phyloP scores from a whole-genome alignment of 2,113 vertebrate species.

The Caloenas nicobarica region DNA sequence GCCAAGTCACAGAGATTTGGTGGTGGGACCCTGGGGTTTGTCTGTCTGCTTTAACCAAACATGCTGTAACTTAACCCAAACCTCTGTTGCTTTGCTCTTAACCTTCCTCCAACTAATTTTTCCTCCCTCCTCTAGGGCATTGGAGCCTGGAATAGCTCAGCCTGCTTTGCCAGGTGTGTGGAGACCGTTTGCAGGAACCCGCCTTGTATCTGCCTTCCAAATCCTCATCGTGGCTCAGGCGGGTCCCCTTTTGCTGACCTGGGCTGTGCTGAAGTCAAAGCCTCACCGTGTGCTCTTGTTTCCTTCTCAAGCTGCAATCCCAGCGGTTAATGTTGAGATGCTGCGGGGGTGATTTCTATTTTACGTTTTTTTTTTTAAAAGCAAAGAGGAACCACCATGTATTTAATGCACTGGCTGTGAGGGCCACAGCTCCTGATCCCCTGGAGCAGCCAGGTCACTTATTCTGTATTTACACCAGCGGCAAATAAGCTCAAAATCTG shows the following conservation, averaged over 20 bases:
- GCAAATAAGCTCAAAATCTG: not conserved
- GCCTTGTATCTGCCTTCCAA: not conserved
- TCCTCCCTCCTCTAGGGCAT: not conserved
- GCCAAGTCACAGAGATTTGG: not conserved
- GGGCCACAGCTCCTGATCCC: not conserved
- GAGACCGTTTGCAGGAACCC: not conserved
- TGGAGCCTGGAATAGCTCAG: not conserved
- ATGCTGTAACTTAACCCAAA: not conserved
- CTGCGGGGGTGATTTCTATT: not conserved
- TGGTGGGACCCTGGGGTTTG: not conserved
- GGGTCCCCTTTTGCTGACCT: not conserved
- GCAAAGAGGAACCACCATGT: rapidly evolving
- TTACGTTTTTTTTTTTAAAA: too few species aligned
- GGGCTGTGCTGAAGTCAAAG: not conserved
- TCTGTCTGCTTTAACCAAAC: not conserved
- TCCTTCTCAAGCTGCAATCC: not conserved
- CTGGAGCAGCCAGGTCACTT: not conserved
- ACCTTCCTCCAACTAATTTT: not conserved
- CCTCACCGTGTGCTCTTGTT: not conserved
- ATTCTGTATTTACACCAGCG: not conserved
- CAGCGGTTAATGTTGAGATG: not conserved
- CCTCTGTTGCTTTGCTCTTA: not conserved
- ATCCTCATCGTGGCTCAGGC: rapidly evolving
- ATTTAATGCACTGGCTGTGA: rapidly evolving
- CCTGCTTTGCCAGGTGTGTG: not conserved